Percentiles rank a stretch among this genome's conserved stretches.
Conservation (phyloP, 1,140 invertebrate species). For the Gryon sp. region DNA sequence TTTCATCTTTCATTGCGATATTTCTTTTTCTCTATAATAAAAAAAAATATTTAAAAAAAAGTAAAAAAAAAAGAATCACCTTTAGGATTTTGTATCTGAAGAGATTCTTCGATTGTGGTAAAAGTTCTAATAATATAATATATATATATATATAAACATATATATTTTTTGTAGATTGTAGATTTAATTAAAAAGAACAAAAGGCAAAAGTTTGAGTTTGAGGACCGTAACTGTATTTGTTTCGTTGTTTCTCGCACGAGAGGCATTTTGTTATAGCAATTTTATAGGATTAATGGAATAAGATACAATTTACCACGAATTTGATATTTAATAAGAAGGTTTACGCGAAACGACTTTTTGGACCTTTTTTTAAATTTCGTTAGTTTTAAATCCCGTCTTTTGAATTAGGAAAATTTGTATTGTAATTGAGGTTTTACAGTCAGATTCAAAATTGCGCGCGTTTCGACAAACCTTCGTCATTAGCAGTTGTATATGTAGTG, state of each 20-base stretch:
- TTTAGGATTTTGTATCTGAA: slow-evolving; percentile 15
- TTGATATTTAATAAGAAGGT: slow-evolving; percentile 37
- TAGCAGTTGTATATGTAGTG: slow-evolving; percentile 46
- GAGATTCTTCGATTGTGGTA: slow-evolving; percentile 48
- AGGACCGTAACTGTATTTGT: slow-evolving; percentile 43
- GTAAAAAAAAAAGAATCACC: slow-evolving; percentile 49
- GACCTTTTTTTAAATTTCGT: background rate
- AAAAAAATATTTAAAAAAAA: too few relatives aligned
- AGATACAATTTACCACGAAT: slow-evolving; percentile 31
- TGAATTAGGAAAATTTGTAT: slow-evolving; percentile 1
- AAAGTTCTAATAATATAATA: slow-evolving; percentile 24
- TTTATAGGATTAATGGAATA: slow-evolving; percentile 38
- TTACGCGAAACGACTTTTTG: slow-evolving; percentile 17
- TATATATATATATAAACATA: slow-evolving; percentile 46
- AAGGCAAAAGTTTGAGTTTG: too few relatives aligned
- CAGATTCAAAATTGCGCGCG: slow-evolving; percentile 14
- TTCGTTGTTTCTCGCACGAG: slow-evolving; percentile 19
- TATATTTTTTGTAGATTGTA: slow-evolving; percentile 39
- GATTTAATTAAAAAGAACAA: slow-evolving; percentile 15
- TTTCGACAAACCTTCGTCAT: slow-evolving; percentile 33
- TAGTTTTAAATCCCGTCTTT: slow-evolving; percentile 24
- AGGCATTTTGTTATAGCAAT: slow-evolving; percentile 34
- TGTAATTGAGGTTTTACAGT: slow-evolving; percentile 8
- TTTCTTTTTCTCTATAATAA: slow-evolving; percentile 28
- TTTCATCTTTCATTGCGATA: slow-evolving; percentile 56